Conservation (phyloP, 2,888 invertebrate genomes). For the Iphiclides podalirius region DNA sequence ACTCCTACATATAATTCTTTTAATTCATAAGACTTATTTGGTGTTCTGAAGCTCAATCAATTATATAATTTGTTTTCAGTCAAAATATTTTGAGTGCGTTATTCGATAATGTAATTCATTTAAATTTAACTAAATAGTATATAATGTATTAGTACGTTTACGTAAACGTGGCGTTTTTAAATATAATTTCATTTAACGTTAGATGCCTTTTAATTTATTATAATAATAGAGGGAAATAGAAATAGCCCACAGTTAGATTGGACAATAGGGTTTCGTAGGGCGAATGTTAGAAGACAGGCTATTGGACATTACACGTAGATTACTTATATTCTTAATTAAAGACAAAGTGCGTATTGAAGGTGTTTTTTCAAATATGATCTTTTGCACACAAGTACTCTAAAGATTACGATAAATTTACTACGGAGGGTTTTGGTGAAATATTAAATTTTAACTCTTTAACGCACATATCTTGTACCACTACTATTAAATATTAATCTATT, state of each 20-base stretch:
- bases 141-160: too few species aligned
- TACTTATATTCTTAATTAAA: slow-evolving; percentile 10
- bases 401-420: not conserved
- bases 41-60: slow-evolving; percentile 58
- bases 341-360: slow-evolving; percentile 4
- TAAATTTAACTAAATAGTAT: slow-evolving; percentile 9
- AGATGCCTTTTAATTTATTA: not conserved
- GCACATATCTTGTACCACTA: not conserved
- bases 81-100: slow-evolving; percentile 16
- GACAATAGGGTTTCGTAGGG: slow-evolving; percentile 38
- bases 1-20: slow-evolving; percentile 44
- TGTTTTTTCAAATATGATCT: slow-evolving; percentile 14
- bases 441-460: not conserved
- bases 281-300: slow-evolving; percentile 37
- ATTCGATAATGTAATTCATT: slow-evolving; percentile 19
- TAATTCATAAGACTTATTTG: slow-evolving; percentile 70
- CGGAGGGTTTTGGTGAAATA: not conserved
- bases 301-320: slow-evolving; percentile 24
- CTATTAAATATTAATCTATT: not conserved
- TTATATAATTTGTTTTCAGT: slow-evolving; percentile 26
- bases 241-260: slow-evolving; percentile 56
- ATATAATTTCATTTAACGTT: slow-evolving; percentile 4
- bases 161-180: not conserved
- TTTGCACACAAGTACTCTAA: slow-evolving; percentile 5
- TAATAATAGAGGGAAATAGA: slow-evolving; percentile 16